These are phyloP conservation scores for Rissa tridactyla DNA, from an alignment of 2,113 vertebrate genomes.

Conservation along the genomic window DNA sequence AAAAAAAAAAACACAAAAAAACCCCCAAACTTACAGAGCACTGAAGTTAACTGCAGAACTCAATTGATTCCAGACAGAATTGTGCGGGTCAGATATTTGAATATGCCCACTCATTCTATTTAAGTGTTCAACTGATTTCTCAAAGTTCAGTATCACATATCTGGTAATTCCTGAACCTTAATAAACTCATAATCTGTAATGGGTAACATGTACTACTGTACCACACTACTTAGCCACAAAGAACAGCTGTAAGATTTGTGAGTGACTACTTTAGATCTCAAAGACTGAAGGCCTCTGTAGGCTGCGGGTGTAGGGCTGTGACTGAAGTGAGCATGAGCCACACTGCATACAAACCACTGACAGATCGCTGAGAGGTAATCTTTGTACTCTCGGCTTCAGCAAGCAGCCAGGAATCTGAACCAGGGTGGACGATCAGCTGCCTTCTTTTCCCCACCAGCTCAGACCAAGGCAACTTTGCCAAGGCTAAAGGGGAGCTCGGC, in stretches of 20 bases:
- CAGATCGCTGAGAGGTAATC: not conserved
- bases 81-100: not conserved
- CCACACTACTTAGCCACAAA: not conserved
- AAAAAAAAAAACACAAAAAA: too few species aligned
- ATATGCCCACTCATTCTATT: not conserved
- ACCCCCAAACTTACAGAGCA: not conserved
- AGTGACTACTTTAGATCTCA: not conserved
- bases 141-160: not conserved
- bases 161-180: not conserved
- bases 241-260: not conserved
- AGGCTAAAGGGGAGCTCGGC: not conserved
- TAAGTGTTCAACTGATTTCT: not conserved
- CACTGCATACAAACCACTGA: not conserved
- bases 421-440: not conserved
- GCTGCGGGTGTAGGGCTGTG: not conserved
- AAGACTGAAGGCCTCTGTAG: not conserved
- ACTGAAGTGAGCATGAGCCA: not conserved
- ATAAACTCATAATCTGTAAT: accelerated
- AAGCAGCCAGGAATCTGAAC: not conserved
- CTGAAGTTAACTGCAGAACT: not conserved
- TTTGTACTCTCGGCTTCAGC: not conserved
- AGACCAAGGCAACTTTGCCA: not conserved
- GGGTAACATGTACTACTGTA: accelerated
- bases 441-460: not conserved
- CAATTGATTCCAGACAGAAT: not conserved